These are phyloP conservation scores for Channa striata DNA, from an alignment of 2,797 vertebrate species.

Conservation along the genomic window DNA sequence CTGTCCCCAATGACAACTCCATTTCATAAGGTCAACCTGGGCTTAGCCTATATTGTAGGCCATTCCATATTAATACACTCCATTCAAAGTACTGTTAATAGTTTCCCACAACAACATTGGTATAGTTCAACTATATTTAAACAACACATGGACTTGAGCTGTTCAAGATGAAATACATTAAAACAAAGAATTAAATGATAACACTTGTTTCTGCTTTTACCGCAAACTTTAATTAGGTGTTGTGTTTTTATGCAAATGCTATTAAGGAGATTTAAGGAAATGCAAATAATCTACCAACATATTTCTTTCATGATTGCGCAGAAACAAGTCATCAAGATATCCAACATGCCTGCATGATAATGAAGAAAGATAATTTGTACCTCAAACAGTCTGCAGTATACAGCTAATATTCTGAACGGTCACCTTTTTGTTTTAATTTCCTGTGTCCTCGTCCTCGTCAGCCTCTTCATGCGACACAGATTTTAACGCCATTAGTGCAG, in stretches of 20 bases:
- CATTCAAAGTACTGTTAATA: slow-evolving; percentile 47
- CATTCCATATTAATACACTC: slow-evolving; percentile 36
- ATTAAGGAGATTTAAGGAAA: background rate
- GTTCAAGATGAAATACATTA: slow-evolving; percentile 11
- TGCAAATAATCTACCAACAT: background rate
- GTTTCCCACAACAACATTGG: background rate
- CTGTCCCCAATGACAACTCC: slow-evolving; percentile 46
- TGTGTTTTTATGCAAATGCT: background rate
- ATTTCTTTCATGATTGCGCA: background rate
- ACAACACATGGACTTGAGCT: background rate
- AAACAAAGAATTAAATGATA: slow-evolving; percentile 3
- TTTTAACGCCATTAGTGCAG: no score
- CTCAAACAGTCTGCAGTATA: slow-evolving; percentile 8
- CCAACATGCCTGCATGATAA: background rate
- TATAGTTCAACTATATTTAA: background rate
- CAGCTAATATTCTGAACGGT: background rate
- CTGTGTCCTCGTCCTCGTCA: background rate
- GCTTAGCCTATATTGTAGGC: slow-evolving; percentile 37
- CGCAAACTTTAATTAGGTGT: background rate
- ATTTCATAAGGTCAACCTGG: slow-evolving; percentile 67
- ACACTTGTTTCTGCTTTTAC: background rate
- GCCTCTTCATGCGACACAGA: background rate
- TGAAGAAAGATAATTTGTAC: background rate
- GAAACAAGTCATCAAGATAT: slow-evolving; percentile 1
- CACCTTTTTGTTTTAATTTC: background rate